phyloP scores from a whole-genome alignment of 23 tunicate genomes.

The Styela clava region DNA sequence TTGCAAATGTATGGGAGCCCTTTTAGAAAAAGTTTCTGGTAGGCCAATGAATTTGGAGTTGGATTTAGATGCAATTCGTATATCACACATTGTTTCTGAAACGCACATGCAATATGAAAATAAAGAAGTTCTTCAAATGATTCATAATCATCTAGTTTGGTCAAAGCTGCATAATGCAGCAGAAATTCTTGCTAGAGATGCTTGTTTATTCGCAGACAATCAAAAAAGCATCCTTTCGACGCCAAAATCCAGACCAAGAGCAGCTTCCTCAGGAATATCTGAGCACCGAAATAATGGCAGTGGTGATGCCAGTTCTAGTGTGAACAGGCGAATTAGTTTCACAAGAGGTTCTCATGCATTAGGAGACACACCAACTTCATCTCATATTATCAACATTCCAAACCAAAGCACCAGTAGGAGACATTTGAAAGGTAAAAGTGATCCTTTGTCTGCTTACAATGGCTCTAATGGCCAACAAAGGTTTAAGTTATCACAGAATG shows the following conservation, averaged over 20 bases:
- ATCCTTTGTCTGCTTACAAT: not conserved
- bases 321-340: conserved; percentile 41
- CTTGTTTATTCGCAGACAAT: not conserved
- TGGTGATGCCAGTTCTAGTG: not conserved
- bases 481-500: not conserved
- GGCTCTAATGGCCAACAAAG: not conserved
- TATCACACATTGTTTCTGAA: conserved; percentile 73
- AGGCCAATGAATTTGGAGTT: conserved; percentile 46
- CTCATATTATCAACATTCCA: not conserved
- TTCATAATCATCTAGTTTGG: conserved; percentile 73
- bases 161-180: conserved; percentile 63
- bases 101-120: conserved; percentile 77
- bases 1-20: conserved; percentile 60
- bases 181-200: conserved; percentile 50
- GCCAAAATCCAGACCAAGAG: not conserved
- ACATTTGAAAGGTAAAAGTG: not conserved
- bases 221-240: not conserved
- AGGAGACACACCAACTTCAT: conserved; percentile 52
- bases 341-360: conserved; percentile 59
- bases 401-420: not conserved
- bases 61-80: conserved; percentile 66
- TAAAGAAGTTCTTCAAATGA: conserved; percentile 69
- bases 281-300: not conserved
- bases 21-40: conserved; percentile 69
- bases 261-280: not conserved